These are phyloP conservation scores for Vireo altiloquus DNA, from an alignment of 2,113 vertebrate species.

Conservation along the genomic window DNA sequence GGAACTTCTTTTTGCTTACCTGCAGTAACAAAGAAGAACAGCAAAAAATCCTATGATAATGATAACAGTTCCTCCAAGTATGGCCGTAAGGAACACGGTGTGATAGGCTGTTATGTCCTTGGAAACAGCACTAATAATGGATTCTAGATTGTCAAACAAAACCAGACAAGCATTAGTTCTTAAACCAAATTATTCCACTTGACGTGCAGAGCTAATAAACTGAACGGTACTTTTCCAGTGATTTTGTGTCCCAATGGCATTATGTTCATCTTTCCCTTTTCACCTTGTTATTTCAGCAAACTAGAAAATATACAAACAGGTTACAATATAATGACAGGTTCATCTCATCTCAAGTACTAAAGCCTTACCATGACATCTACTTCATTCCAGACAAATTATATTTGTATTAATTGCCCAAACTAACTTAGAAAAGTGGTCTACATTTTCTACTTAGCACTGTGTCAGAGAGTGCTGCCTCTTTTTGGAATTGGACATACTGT, in stretches of 20 bases:
- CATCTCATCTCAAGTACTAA: background rate
- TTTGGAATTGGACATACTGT: background rate
- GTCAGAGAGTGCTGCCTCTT: background rate
- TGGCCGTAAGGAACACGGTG: slow-evolving; percentile 86
- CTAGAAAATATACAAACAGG: background rate
- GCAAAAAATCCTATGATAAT: slow-evolving; percentile 86
- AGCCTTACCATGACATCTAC: background rate
- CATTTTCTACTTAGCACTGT: background rate
- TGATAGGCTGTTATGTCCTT: slow-evolving; percentile 88
- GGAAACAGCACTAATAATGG: slow-evolving; percentile 71
- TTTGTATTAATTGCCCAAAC: background rate
- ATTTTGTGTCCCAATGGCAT: background rate
- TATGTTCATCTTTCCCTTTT: background rate
- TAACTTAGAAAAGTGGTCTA: background rate
- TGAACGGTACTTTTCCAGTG: background rate
- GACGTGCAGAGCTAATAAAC: background rate
- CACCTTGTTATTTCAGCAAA: background rate
- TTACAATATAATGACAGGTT: background rate
- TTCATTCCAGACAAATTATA: background rate
- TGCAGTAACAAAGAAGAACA: slow-evolving; percentile 90
- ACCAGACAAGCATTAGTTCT: background rate
- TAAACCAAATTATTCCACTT: background rate
- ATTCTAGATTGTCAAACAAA: slow-evolving; percentile 72
- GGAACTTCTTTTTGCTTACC: slow-evolving; percentile 73
- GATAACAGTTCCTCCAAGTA: slow-evolving; percentile 85